Conservation (phyloP, 2,113 vertebrate genomes). For the Trichechus manatus region DNA sequence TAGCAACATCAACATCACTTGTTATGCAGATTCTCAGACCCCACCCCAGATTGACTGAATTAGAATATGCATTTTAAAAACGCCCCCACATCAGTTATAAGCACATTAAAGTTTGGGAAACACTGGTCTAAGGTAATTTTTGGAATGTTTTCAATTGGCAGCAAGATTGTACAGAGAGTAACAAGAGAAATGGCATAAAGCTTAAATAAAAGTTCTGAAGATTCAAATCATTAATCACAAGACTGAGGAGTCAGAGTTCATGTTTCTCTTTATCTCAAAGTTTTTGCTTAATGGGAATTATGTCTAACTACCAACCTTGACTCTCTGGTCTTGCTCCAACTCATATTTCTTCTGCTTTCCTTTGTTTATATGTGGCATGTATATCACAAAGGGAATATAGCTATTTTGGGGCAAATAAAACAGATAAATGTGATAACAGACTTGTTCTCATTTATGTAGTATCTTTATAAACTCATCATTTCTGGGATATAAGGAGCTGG, state of each 20-base stretch:
- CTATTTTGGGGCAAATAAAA: neutral
- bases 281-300: neutral
- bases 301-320: neutral
- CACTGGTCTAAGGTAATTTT: neutral
- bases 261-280: neutral
- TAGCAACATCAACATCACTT: no score
- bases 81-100: neutral
- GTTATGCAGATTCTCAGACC: neutral
- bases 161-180: neutral
- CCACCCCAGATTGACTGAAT: neutral
- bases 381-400: neutral
- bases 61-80: neutral
- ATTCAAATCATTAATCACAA: neutral
- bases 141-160: neutral
- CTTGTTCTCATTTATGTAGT: neutral
- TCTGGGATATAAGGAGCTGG: neutral
- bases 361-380: neutral
- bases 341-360: neutral
- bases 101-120: neutral
- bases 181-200: neutral
- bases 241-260: neutral
- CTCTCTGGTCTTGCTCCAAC: neutral
- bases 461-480: slow-evolving; percentile 30
- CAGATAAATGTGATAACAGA: neutral
- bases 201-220: neutral